phyloP scores from a whole-genome alignment of 1,140 invertebrate species.

The Hylaeus anthracinus region DNA sequence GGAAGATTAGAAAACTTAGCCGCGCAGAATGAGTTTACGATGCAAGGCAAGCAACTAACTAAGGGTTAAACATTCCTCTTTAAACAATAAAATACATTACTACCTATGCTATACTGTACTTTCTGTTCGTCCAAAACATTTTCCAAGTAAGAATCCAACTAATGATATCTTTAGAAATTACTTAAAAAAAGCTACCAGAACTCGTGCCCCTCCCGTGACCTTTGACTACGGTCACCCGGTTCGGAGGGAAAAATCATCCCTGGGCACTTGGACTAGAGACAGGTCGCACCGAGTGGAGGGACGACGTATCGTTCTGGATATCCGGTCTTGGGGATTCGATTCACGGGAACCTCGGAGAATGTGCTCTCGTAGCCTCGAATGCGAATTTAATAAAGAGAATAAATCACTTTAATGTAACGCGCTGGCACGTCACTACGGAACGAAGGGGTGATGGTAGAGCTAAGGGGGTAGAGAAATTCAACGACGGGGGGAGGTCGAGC shows the following conservation, averaged over 20 bases:
- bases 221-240: slow-evolving; percentile 36
- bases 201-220: slow-evolving; percentile 23
- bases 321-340: slow-evolving; percentile 57
- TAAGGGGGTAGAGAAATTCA: slow-evolving; percentile 55
- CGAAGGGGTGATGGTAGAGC: slow-evolving; percentile 50
- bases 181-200: not conserved
- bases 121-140: too few species aligned
- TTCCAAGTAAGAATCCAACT: too few species aligned
- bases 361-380: slow-evolving; percentile 62
- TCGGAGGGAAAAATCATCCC: slow-evolving; percentile 4
- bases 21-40: too few species aligned
- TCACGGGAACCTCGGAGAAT: slow-evolving; percentile 33
- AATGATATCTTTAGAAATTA: too few species aligned
- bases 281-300: slow-evolving; percentile 15
- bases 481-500: slow-evolving; percentile 19
- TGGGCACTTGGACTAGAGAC: slow-evolving; percentile 20
- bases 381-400: slow-evolving; percentile 71
- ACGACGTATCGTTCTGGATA: slow-evolving; percentile 29
- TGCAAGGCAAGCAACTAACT: too few species aligned
- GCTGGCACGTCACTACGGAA: slow-evolving; percentile 40
- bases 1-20: too few species aligned
- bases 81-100: too few species aligned
- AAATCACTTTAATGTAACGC: slow-evolving; percentile 71
- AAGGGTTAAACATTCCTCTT: too few species aligned
- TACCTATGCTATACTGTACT: too few species aligned